Evolutionary conservation across 2,797 vertebrate species (phyloP).

Genomic region (Avahi laniger): DNA sequence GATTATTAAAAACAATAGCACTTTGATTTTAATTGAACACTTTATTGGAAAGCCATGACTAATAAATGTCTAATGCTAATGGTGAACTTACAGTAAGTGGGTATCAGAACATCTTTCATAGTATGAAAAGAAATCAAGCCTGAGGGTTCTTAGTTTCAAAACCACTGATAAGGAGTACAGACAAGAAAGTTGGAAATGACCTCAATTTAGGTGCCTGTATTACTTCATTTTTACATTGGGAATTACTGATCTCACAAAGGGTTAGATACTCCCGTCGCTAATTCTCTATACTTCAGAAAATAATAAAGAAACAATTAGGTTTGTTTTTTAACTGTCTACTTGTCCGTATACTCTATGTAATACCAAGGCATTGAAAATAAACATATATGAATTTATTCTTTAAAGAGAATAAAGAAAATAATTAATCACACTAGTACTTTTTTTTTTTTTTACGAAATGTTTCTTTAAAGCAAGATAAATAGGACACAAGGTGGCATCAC

Average conservation of each 20-base stretch:
- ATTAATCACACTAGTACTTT: neutral
- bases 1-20: conserved; percentile 75
- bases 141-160: conserved; percentile 38
- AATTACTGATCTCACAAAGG: neutral
- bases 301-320: neutral
- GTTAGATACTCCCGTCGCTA: neutral
- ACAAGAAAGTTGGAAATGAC: neutral
- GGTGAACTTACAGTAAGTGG: conserved; percentile 69
- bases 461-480: neutral
- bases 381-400: neutral
- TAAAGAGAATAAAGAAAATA: neutral
- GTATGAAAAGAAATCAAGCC: conserved; percentile 53
- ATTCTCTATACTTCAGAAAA: neutral
- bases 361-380: neutral
- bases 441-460: neutral
- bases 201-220: neutral
- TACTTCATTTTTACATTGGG: neutral
- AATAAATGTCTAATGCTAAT: conserved; percentile 82
- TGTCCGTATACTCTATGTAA: neutral
- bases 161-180: neutral
- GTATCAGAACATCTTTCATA: conserved; percentile 61
- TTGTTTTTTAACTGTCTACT: neutral
- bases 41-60: conserved; percentile 76
- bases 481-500: neutral
- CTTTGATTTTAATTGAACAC: conserved; percentile 83